phyloP scores from a whole-genome alignment of 2,888 invertebrate genomes.

The Invenusta paracnida region DNA sequence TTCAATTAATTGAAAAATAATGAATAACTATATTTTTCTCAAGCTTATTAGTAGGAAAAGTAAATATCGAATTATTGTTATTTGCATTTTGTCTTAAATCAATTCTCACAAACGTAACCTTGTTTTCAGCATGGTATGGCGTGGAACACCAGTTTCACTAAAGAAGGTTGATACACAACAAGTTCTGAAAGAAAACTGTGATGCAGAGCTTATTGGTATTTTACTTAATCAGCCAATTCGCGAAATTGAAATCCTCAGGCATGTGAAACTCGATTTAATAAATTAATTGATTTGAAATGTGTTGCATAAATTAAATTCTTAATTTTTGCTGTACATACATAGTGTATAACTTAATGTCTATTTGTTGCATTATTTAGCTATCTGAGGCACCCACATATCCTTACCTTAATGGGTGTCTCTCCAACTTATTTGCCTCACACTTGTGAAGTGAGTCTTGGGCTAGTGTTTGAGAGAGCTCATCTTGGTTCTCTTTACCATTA shows the following conservation, averaged over 20 bases:
- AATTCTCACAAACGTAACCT: too few species aligned
- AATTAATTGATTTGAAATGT: neutral
- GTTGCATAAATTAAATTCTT: too few species aligned
- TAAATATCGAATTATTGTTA: too few species aligned
- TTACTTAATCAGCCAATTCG: neutral
- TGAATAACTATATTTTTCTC: too few species aligned
- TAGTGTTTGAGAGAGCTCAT: conserved; percentile 61
- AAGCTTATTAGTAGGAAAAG: too few species aligned
- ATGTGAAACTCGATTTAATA: too few species aligned
- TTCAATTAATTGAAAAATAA: too few species aligned
- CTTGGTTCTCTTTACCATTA: conserved; percentile 60
- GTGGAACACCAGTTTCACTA: neutral
- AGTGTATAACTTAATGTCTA: too few species aligned
- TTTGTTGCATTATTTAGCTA: conserved; percentile 63
- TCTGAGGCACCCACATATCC: conserved; percentile 58
- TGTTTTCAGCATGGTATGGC: conserved; percentile 30
- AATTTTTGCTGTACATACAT: too few species aligned
- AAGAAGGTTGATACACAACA: neutral
- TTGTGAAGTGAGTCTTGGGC: conserved; percentile 40
- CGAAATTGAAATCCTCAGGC: neutral
- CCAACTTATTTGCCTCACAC: neutral
- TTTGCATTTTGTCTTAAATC: too few species aligned
- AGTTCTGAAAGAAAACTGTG: neutral
- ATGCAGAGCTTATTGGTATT: neutral
- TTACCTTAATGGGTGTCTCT: conserved; percentile 61